These are phyloP conservation scores for Geococcyx californianus DNA, from an alignment of 2,113 vertebrate genomes.

Conservation along the genomic window DNA sequence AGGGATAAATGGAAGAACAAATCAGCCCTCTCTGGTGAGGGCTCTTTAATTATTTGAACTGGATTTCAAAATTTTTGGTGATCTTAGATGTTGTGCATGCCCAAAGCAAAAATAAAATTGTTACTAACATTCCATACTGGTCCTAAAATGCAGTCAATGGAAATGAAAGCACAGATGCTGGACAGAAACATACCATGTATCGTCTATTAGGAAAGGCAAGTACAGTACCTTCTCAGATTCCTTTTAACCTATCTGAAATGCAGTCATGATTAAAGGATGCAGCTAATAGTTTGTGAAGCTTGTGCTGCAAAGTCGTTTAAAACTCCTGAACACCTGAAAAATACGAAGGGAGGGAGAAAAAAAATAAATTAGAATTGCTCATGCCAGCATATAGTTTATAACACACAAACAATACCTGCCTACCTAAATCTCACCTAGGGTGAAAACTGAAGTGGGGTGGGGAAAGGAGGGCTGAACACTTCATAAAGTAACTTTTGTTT, in stretches of 20 bases:
- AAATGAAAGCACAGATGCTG: background rate
- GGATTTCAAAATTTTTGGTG: background rate
- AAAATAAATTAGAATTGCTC: constrained; percentile 12
- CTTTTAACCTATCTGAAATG: constrained; percentile 78
- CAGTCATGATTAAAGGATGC: constrained; percentile 75
- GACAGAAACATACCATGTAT: background rate
- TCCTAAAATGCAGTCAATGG: background rate
- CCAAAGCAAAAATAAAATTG: background rate
- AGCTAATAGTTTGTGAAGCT: constrained; percentile 54
- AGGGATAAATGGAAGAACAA: background rate
- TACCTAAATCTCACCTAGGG: background rate
- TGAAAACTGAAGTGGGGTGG: background rate
- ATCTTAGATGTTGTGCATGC: background rate
- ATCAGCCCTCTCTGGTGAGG: background rate
- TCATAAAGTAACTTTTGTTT: background rate
- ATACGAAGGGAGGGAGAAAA: constrained; percentile 55
- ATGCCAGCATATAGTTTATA: background rate
- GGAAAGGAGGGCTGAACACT: background rate
- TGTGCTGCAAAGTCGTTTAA: constrained; percentile 40
- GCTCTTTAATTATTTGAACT: background rate
- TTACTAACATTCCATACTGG: background rate
- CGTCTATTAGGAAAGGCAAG: background rate
- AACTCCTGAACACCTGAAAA: constrained; percentile 71
- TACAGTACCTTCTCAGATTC: constrained; percentile 75
- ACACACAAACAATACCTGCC: background rate